Conservation (phyloP, 2,797 vertebrate species). For the Halcyon badia region DNA sequence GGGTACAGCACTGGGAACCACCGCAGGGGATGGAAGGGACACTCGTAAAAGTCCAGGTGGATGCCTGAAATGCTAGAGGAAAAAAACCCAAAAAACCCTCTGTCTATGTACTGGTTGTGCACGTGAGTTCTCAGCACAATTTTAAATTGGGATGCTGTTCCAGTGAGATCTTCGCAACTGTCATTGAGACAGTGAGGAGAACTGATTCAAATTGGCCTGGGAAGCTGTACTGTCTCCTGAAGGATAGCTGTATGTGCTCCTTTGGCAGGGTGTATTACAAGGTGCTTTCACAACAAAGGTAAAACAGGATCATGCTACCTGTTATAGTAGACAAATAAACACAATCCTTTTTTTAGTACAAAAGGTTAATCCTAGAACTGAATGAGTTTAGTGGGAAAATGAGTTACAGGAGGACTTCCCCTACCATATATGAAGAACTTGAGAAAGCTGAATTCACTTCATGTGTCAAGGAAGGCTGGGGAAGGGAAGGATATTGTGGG, state of each 20-base stretch:
- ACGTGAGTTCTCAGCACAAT: background rate
- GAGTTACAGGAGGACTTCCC: background rate
- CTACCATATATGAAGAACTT: background rate
- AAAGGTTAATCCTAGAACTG: background rate
- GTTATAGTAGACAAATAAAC: background rate
- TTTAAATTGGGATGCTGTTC: background rate
- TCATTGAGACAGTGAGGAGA: background rate
- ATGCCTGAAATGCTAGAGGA: background rate
- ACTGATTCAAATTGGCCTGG: background rate
- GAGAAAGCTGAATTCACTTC: background rate
- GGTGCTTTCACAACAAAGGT: background rate
- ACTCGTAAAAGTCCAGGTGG: fast-evolving
- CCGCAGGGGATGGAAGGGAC: background rate
- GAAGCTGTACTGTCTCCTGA: background rate
- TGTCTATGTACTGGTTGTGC: background rate
- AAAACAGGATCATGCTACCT: background rate
- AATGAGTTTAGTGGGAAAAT: background rate
- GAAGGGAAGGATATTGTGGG: background rate
- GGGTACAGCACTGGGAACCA: background rate
- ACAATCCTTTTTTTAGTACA: background rate
- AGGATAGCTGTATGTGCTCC: fast-evolving
- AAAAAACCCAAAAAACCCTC: fast-evolving
- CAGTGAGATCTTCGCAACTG: background rate
- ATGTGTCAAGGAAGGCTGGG: background rate
- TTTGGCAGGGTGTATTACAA: background rate